A percentile compares a stretch with the other conserved stretches of the same genome.
These are phyloP conservation scores for Sigmodon hispidus DNA, from an alignment of 2,113 vertebrate genomes.

Conservation along the genomic window DNA sequence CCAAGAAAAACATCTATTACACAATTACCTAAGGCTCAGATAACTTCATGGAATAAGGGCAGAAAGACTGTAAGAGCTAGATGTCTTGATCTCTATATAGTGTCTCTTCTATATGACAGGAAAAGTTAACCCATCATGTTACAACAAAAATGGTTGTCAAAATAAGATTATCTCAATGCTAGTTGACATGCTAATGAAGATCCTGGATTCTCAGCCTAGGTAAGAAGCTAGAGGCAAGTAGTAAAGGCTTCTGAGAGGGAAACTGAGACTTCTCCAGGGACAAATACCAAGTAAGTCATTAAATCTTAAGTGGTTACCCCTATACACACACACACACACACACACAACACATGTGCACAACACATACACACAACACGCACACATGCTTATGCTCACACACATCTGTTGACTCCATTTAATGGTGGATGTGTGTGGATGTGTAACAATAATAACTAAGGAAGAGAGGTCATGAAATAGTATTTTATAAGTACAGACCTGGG, in stretches of 20 bases:
- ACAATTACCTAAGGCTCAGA: not conserved
- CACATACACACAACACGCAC: too few relatives aligned
- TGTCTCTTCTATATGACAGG: not conserved
- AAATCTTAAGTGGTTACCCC: not conserved
- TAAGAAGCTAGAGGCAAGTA: not conserved
- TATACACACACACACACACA: not conserved
- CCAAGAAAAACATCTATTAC: not conserved
- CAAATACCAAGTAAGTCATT: not conserved
- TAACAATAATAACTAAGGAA: not conserved
- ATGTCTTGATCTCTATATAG: too few relatives aligned
- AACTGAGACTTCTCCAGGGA: not conserved
- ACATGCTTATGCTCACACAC: not conserved
- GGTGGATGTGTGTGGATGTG: not conserved
- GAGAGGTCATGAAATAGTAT: not conserved
- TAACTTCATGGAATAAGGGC: not conserved
- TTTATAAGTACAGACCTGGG: not conserved
- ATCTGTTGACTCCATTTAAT: not conserved
- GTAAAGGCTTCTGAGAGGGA: not conserved
- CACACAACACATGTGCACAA: not conserved
- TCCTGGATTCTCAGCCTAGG: not conserved
- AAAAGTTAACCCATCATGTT: not conserved
- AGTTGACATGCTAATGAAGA: not conserved
- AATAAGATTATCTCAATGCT: not conserved
- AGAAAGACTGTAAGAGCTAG: not conserved
- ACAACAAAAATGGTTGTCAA: not conserved